A percentile compares a stretch with the other conserved stretches of the same genome.
These are phyloP conservation scores for Atlantisia rogersi DNA, from an alignment of 2,113 vertebrate species.

Conservation along the genomic window DNA sequence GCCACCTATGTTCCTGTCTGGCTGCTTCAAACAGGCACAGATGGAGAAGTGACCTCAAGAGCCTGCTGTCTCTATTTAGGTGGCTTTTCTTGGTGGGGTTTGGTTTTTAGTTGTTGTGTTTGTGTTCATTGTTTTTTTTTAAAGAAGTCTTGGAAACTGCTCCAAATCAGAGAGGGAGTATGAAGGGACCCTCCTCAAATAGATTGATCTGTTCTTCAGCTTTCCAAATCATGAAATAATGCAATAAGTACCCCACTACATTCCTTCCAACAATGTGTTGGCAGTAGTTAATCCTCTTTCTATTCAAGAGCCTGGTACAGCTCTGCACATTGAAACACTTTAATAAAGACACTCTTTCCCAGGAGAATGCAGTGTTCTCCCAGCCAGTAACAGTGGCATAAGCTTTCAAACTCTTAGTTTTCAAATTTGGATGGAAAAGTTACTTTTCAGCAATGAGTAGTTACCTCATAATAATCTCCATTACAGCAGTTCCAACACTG, in stretches of 20 bases:
- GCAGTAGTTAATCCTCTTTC: constrained; percentile 37
- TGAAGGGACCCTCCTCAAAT: not conserved
- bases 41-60: not conserved
- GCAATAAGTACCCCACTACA: not conserved
- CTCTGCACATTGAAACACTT: not conserved
- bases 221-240: not conserved
- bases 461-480: not conserved
- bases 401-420: not conserved
- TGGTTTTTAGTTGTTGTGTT: not conserved
- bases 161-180: not conserved
- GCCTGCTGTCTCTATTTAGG: not conserved
- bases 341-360: constrained; percentile 40
- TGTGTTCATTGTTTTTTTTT: not conserved
- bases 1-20: not conserved
- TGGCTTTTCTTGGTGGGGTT: not conserved
- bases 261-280: constrained; percentile 29
- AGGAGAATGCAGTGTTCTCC: constrained; percentile 40
- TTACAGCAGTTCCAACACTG: not conserved
- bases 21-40: not conserved
- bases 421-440: not conserved
- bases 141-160: not conserved
- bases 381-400: not conserved
- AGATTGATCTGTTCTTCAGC: not conserved
- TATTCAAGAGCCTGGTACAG: constrained; percentile 45
- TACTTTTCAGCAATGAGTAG: not conserved